Percentiles rank a stretch among this genome's conserved stretches.
Evolutionary conservation across 2,888 invertebrate species (phyloP).

Genomic region (Phania funesta): DNA sequence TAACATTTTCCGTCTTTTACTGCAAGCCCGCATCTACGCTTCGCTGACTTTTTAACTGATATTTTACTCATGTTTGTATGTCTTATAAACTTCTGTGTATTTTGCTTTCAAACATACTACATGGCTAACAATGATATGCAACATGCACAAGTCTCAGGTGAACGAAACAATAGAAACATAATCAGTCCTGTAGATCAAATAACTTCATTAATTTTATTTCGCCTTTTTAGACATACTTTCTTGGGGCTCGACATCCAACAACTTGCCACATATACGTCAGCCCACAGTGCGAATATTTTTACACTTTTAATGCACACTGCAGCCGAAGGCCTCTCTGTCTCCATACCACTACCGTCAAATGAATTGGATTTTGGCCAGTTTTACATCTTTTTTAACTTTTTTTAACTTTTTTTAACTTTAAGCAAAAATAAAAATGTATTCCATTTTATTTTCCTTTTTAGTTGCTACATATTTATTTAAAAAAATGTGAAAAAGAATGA

Average conservation of each 20-base stretch:
- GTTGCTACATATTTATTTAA: constrained; percentile 2
- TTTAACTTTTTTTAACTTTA: not conserved
- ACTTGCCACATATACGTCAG: not conserved
- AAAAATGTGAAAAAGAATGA: constrained; percentile 70
- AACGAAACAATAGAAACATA: constrained; percentile 12
- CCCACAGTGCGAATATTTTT: constrained; percentile 9
- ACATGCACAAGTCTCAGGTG: not conserved
- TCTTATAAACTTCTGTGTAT: not conserved
- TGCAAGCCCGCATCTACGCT: constrained; percentile 53
- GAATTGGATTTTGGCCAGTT: constrained; percentile 44
- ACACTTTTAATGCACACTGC: not conserved
- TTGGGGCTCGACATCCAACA: not conserved
- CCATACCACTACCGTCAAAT: constrained; percentile 16
- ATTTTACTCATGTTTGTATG: constrained; percentile 66
- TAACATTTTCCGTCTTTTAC: too few species aligned
- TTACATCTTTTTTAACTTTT: constrained; percentile 35
- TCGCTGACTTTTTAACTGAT: constrained; percentile 68
- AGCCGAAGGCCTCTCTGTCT: not conserved
- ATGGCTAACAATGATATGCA: constrained; percentile 41
- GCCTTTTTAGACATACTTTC: not conserved
- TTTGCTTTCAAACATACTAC: not conserved
- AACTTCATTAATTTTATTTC: constrained; percentile 28
- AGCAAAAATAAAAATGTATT: not conserved
- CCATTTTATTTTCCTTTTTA: not conserved
- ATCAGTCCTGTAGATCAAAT: constrained; percentile 20